These are phyloP conservation scores for Pachyrhynchus sulphureomaculatus DNA, from an alignment of 1,140 invertebrate genomes.

Conservation along the genomic window DNA sequence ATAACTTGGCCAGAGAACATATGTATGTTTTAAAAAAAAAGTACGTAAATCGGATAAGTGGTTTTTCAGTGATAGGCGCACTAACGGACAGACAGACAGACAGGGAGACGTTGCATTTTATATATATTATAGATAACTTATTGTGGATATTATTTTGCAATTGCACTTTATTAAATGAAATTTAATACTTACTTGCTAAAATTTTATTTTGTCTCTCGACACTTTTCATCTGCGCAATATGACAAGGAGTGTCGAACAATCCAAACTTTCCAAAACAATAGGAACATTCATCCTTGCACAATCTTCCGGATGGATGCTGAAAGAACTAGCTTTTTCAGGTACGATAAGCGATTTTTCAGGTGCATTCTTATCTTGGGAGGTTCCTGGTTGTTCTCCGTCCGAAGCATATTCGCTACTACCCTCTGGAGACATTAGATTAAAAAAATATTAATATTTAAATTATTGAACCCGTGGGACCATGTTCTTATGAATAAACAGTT, in stretches of 20 bases:
- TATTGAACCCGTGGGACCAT: no score
- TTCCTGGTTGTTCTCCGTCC: constrained; percentile 50
- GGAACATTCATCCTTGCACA: constrained; percentile 79
- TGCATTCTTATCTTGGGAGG: constrained; percentile 55
- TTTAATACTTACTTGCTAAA: constrained; percentile 63
- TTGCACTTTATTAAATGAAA: no score
- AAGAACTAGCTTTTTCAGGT: constrained; percentile 82
- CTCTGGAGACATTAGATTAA: constrained; percentile 35
- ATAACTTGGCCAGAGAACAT: no score
- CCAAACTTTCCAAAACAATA: constrained; percentile 85
- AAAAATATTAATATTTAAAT: no score
- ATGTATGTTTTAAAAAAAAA: no score
- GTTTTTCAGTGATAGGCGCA: no score
- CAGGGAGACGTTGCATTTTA: no score
- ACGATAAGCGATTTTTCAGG: constrained; percentile 69
- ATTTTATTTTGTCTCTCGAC: constrained; percentile 76
- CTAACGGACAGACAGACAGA: no score
- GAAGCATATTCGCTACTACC: constrained; percentile 51
- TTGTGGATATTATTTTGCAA: no score
- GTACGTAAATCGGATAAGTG: no score
- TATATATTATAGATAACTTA: no score
- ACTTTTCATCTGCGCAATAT: constrained; percentile 81
- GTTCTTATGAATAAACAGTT: no score
- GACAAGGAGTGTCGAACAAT: constrained; percentile 79
- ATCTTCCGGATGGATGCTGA: constrained; percentile 77